Evolutionary conservation across 2,113 vertebrate species (phyloP).

Genomic region (Haliaeetus leucogaster): DNA sequence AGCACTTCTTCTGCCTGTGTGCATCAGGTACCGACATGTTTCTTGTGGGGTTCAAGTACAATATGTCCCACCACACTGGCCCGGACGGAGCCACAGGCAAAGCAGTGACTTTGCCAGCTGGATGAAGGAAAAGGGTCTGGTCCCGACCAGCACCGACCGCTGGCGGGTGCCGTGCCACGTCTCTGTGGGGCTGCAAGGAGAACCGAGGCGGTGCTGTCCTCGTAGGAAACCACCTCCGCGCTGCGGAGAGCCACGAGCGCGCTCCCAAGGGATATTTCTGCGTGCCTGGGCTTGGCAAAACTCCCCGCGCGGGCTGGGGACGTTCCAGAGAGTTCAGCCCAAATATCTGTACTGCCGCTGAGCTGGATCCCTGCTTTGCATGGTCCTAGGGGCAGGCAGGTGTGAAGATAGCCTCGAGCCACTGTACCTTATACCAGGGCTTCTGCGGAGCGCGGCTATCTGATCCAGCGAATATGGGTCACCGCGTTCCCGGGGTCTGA

Average conservation of each 20-base stretch:
- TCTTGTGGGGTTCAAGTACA: not conserved
- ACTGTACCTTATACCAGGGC: not conserved
- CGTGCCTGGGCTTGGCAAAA: not conserved
- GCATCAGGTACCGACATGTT: accelerated
- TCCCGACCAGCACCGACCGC: accelerated
- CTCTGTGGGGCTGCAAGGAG: not conserved
- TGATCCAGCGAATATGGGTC: not conserved
- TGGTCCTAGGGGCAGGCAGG: not conserved
- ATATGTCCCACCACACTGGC: not conserved
- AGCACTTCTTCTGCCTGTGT: not conserved
- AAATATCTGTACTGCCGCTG: not conserved
- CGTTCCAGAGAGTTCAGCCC: not conserved
- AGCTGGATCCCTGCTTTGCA: not conserved
- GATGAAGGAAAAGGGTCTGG: not conserved
- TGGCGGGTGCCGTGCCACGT: accelerated
- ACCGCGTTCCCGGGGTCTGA: not conserved
- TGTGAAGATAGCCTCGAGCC: not conserved
- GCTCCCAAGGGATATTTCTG: not conserved
- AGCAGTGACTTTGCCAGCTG: not conserved
- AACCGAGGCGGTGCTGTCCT: not conserved
- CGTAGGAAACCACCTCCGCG: accelerated
- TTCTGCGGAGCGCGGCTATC: not conserved
- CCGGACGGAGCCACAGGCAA: not conserved
- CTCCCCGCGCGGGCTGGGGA: not conserved
- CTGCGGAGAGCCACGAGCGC: accelerated